These are phyloP conservation scores for Dicyrtoma fusca DNA, from an alignment of 2,888 invertebrate species.

Conservation along the genomic window DNA sequence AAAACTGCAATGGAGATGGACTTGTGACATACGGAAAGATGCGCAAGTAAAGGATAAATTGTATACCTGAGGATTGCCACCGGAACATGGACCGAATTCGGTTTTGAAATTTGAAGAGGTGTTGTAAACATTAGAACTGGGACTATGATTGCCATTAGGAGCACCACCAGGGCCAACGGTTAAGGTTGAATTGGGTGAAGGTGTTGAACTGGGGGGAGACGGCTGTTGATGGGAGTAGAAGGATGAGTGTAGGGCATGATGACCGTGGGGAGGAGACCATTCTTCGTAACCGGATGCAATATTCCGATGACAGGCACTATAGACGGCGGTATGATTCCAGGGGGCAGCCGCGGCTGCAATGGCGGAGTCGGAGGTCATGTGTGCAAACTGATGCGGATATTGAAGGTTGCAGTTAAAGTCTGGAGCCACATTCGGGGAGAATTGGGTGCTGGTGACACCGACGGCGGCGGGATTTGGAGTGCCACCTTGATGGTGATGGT, in stretches of 20 bases:
- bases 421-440: slow-evolving; percentile 52
- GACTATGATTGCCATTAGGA: slow-evolving; percentile 33
- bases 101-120: slow-evolving; percentile 48
- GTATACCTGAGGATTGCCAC: slow-evolving; percentile 53
- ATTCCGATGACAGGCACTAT: slow-evolving; percentile 51
- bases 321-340: slow-evolving; percentile 47
- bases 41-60: slow-evolving; percentile 1
- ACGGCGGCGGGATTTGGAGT: slow-evolving; percentile 40
- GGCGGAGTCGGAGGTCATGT: slow-evolving; percentile 50
- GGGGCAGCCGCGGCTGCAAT: slow-evolving; percentile 45
- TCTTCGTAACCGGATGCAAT: slow-evolving; percentile 40
- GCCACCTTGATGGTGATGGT: slow-evolving; percentile 41
- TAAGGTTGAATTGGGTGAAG: slow-evolving; percentile 53
- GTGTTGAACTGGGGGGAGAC: slow-evolving; percentile 55
- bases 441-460: slow-evolving; percentile 49
- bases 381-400: slow-evolving; percentile 50
- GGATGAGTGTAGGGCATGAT: slow-evolving; percentile 44
- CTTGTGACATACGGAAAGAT: too few relatives aligned
- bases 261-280: slow-evolving; percentile 46
- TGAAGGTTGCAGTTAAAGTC: slow-evolving; percentile 54
- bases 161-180: slow-evolving; percentile 25
- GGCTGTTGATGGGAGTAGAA: slow-evolving; percentile 56
- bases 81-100: slow-evolving; percentile 56
- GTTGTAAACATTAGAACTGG: slow-evolving; percentile 48
- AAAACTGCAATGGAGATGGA: too few relatives aligned